Percentiles rank a stretch among this genome's conserved stretches.
Conservation (phyloP, 2,113 vertebrate species). For the Dicrurus megarhynchus region DNA sequence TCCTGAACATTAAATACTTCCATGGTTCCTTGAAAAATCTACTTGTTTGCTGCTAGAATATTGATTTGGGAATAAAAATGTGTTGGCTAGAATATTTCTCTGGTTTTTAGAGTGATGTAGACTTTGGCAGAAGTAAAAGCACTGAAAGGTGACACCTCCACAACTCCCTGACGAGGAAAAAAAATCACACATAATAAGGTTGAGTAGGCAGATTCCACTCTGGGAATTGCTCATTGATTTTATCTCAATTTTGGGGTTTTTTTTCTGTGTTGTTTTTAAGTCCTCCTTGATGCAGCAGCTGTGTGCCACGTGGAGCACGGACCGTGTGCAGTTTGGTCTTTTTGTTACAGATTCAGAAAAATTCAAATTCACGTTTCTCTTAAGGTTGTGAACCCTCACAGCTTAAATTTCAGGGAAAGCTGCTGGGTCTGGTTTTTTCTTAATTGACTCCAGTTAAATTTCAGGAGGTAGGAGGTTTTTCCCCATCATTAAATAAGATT, state of each 20-base stretch:
- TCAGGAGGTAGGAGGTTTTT: background rate
- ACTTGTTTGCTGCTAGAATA: background rate
- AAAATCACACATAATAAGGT: background rate
- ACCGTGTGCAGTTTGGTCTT: fast-evolving
- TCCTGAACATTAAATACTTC: background rate
- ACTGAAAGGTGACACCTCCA: background rate
- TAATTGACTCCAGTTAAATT: background rate
- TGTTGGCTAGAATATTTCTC: background rate
- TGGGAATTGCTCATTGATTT: background rate
- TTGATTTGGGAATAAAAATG: background rate
- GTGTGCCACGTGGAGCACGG: fast-evolving
- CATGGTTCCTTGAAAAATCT: background rate
- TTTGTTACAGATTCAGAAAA: too few relatives aligned
- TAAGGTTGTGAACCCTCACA: background rate
- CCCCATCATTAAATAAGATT: background rate
- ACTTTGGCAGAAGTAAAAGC: background rate
- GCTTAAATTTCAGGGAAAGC: background rate
- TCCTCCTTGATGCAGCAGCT: background rate
- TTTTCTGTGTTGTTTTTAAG: background rate
- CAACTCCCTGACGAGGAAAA: background rate
- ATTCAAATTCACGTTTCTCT: background rate
- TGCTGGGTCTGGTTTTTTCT: background rate
- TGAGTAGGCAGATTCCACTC: background rate
- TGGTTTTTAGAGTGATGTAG: background rate
- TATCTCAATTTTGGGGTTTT: background rate